Evolutionary conservation across 2,888 invertebrate genomes (phyloP).

Genomic region (Caenorhabditis uteleia): DNA sequence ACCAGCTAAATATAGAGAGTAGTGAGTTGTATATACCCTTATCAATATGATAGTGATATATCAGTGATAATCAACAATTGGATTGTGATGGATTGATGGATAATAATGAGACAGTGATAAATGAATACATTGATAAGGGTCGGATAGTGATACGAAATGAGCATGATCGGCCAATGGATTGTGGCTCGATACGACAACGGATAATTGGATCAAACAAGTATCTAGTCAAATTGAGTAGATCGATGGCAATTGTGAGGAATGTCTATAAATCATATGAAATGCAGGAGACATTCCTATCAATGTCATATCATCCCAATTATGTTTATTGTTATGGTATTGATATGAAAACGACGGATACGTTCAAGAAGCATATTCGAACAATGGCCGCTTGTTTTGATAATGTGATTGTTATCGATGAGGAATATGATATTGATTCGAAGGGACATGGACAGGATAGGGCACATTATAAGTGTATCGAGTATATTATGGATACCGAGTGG

Average conservation of each 20-base stretch:
- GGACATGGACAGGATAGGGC: constrained; percentile 30
- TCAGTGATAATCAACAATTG: constrained; percentile 18
- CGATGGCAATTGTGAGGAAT: constrained; percentile 25
- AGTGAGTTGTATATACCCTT: too few relatives aligned
- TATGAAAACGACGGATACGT: not conserved
- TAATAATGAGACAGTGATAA: constrained; percentile 9
- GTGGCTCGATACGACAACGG: constrained; percentile 15
- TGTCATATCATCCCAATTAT: constrained; percentile 28
- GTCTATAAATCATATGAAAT: constrained; percentile 25
- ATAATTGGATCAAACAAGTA: constrained; percentile 20
- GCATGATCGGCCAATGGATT: constrained; percentile 32
- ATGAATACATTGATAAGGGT: constrained; percentile 25
- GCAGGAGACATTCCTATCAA: constrained; percentile 27
- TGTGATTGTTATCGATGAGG: constrained; percentile 18
- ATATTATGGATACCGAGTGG: constrained; percentile 19
- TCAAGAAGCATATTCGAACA: not conserved
- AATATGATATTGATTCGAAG: constrained; percentile 15
- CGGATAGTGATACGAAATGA: constrained; percentile 18
- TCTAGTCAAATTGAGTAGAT: constrained; percentile 14
- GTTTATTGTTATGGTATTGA: constrained; percentile 20
- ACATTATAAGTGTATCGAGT: constrained; percentile 27
- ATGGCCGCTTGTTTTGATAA: constrained; percentile 13
- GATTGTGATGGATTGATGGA: constrained; percentile 26
- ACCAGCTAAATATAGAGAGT: too few relatives aligned
- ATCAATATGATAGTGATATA: too few relatives aligned